Percentiles rank a stretch among this genome's conserved stretches.
Conservation (phyloP, 2,888 invertebrate species). For the Micropterix aruncella region DNA sequence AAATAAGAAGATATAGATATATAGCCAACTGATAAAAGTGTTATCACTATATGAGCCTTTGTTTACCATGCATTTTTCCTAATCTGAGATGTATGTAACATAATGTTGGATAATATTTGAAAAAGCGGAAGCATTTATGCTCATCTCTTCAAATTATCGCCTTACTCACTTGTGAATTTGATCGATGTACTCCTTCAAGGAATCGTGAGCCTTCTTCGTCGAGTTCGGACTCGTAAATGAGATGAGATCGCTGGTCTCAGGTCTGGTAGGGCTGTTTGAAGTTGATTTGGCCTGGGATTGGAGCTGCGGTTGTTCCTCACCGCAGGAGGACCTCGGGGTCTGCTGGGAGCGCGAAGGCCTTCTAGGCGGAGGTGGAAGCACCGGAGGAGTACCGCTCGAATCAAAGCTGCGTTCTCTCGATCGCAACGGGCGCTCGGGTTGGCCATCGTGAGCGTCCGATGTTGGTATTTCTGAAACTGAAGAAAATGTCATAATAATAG, state of each 20-base stretch:
- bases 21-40: no score
- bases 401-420: conserved; percentile 14
- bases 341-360: conserved; percentile 8
- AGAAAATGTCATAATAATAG: no score
- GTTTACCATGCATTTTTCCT: no score
- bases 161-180: conserved; percentile 37
- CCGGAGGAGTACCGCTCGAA: conserved; percentile 29
- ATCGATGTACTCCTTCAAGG: conserved; percentile 45
- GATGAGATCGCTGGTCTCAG: conserved; percentile 46
- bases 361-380: conserved; percentile 16
- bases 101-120: no score
- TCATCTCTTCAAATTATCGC: no score
- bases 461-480: background rate
- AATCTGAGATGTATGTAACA: no score
- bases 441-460: conserved; percentile 6
- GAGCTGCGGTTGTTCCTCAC: conserved; percentile 16
- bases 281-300: conserved; percentile 21
- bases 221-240: conserved; percentile 55
- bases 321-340: background rate
- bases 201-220: conserved; percentile 32
- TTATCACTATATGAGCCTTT: no score
- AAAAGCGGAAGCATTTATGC: no score
- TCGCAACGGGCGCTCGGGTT: conserved; percentile 7
- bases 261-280: conserved; percentile 26
- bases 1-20: no score